Evolutionary conservation across 1,140 invertebrate species (phyloP).

Genomic region (Dendrolimus punctatus): DNA sequence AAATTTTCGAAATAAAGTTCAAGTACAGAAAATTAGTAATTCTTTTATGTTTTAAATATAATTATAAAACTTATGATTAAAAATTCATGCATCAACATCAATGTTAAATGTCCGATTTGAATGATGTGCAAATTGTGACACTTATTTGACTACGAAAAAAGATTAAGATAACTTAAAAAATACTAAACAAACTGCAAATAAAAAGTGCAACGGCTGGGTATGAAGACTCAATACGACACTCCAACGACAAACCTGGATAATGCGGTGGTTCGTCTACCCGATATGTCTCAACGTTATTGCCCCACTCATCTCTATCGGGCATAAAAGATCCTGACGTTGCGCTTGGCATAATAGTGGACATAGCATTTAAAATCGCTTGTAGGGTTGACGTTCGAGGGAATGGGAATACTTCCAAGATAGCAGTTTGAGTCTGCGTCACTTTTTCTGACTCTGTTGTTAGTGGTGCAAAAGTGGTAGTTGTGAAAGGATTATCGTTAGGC

Average conservation of each 20-base stretch:
- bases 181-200: constrained; percentile 42
- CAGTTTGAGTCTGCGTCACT: constrained; percentile 60
- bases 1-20: constrained; percentile 1
- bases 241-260: constrained; percentile 65
- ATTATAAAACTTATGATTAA: too few species aligned
- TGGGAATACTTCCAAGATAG: constrained; percentile 70
- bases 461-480: constrained; percentile 57
- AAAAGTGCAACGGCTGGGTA: constrained; percentile 49
- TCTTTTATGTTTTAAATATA: not conserved
- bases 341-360: constrained; percentile 44
- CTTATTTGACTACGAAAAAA: constrained; percentile 2
- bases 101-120: not conserved
- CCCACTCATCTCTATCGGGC: constrained; percentile 58
- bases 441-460: constrained; percentile 54
- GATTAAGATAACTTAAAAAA: constrained; percentile 16
- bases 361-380: constrained; percentile 57
- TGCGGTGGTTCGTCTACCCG: constrained; percentile 68
- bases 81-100: not conserved
- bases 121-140: constrained; percentile 6
- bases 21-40: not conserved
- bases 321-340: constrained; percentile 38
- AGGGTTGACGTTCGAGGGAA: constrained; percentile 64
- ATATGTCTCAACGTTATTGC: constrained; percentile 60
- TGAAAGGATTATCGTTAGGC: constrained; percentile 69
- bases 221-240: constrained; percentile 47